phyloP scores from a whole-genome alignment of 2,888 invertebrate species.

The Drosophila testacea region DNA sequence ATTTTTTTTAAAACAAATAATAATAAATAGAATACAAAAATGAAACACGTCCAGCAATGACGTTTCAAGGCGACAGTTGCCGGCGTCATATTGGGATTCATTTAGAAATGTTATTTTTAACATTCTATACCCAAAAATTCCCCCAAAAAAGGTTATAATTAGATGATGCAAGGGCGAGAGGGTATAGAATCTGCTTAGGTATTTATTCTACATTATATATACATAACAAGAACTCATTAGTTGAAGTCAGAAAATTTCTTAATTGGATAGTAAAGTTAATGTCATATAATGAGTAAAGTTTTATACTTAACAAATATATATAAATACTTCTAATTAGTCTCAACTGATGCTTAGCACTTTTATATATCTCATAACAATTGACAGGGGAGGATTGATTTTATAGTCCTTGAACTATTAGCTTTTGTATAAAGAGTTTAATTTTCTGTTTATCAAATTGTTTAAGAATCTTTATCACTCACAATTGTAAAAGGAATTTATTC shows the following conservation, averaged over 20 bases:
- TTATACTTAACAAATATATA: no score
- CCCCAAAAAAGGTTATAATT: slow-evolving; percentile 13
- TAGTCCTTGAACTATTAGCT: no score
- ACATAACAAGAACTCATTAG: not conserved
- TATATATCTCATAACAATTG: not conserved
- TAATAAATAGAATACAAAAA: slow-evolving; percentile 15
- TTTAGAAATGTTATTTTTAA: slow-evolving; percentile 26
- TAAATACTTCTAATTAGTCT: no score
- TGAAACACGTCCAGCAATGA: slow-evolving; percentile 39
- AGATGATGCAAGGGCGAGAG: not conserved
- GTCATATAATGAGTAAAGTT: no score
- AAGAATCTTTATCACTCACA: no score
- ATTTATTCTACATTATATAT: no score
- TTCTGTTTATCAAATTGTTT: not conserved
- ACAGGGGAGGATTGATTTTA: not conserved
- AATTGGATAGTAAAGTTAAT: not conserved
- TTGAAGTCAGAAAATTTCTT: not conserved
- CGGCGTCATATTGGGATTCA: slow-evolving; percentile 42
- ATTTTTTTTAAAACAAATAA: slow-evolving; percentile 15
- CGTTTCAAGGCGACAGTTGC: slow-evolving; percentile 46
- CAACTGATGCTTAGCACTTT: no score
- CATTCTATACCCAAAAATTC: slow-evolving; percentile 28
- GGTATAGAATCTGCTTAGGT: not conserved
- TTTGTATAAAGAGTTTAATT: not conserved
- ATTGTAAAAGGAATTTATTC: no score